Evolutionary conservation across 2,888 invertebrate genomes (phyloP), one percentile per base, ranked within the genome.

Genomic region (Luperina testacea): DNA sequence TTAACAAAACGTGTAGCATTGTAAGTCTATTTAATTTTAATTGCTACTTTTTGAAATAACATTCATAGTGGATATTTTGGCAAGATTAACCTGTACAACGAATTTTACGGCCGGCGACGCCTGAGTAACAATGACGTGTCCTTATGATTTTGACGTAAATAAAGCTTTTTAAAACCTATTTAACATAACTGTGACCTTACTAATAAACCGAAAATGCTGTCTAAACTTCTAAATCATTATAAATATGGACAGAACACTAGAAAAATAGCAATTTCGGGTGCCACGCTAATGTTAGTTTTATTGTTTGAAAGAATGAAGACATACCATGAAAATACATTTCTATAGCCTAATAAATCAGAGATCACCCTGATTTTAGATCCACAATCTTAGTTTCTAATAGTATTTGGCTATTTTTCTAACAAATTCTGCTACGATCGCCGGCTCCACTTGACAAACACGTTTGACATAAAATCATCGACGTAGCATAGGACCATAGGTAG

Each of bases 401-500:
- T 83, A 84, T 75, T 88, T 79, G 59, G 84, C 57, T 57, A 86
- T 72, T 86, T 80, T 83, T 81, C 17, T 69, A 81, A 17, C 78
- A 81, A 67, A 82, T 65, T 6, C 6, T 0, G 74, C 67, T 78
- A 64, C 20, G 59, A 81, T 85, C 80, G 88, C 92, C 92, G 93
- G 93, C 85, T 81, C 72, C 79, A 77, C 80, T 89, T 91, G 88
- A 90, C 89, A 91, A 88, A 83, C 84, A 80, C 77, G 71, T 90
- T 93, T 94, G 95, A 95, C 95, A 93, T 89, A 90, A 92, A 94
- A 91, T 87, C 86, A 92, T 92, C 94, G 93, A 96, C 96, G 95
- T 95, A 91, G 95, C 94, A 92, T 20, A 45, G 45, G n/a, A n/a
- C n/a, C 13, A 45, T 45, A 11, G 42, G 0, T 9, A 45, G 45